Evolutionary conservation across 2,113 vertebrate species (phyloP).

Genomic region (Colius striatus): DNA sequence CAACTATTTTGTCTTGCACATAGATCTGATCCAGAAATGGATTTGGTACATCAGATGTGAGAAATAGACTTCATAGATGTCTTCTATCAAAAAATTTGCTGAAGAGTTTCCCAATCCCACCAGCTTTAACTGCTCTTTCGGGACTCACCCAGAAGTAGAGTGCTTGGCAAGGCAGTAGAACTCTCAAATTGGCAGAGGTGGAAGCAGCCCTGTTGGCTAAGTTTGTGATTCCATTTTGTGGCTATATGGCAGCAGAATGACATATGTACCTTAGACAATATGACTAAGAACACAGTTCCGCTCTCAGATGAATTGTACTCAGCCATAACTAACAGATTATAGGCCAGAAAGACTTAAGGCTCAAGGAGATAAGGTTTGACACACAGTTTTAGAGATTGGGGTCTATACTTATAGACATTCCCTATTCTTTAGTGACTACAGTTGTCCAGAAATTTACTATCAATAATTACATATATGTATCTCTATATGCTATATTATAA

Average conservation of each 20-base stretch:
- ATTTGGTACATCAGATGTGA: not conserved
- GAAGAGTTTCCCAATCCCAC: fast-evolving
- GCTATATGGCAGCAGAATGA: not conserved
- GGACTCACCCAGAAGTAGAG: not conserved
- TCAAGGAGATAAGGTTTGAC: not conserved
- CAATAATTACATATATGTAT: not conserved
- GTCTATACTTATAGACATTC: not conserved
- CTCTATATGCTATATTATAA: not conserved
- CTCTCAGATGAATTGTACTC: not conserved
- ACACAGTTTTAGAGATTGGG: not conserved
- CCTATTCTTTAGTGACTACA: not conserved
- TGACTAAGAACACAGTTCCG: not conserved
- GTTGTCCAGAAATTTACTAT: not conserved
- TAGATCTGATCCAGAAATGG: not conserved
- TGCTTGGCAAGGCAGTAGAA: not conserved
- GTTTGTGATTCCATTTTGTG: not conserved
- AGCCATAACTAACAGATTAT: not conserved
- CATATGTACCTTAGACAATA: not conserved
- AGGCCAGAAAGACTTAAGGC: not conserved
- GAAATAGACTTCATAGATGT: not conserved
- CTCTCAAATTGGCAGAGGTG: not conserved
- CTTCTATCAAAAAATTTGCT: not conserved
- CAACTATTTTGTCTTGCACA: not conserved
- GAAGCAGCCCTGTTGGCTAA: not conserved
- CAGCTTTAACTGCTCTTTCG: not conserved